These are phyloP conservation scores for Deilephila porcellus DNA, from an alignment of 2,888 invertebrate genomes.

Conservation along the genomic window DNA sequence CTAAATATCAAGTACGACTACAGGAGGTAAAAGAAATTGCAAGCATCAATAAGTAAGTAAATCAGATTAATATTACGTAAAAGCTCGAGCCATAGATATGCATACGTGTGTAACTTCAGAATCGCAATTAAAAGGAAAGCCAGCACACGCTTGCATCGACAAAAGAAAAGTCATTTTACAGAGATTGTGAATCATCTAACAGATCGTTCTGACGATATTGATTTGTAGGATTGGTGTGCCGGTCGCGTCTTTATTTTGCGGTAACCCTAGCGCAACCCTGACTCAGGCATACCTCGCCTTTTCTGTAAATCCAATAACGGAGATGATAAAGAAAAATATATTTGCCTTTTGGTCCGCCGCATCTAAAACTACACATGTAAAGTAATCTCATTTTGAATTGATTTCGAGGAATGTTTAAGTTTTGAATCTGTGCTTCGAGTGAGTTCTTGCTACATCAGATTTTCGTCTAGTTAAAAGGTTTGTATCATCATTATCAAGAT, in stretches of 20 bases:
- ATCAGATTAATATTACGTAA: neutral
- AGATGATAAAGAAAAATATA: neutral
- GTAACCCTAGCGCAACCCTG: neutral
- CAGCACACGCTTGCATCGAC: no score
- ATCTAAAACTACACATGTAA: neutral
- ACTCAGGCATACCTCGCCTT: neutral
- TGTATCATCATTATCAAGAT: no score
- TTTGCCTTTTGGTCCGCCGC: neutral
- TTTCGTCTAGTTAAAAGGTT: no score
- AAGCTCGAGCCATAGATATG: neutral
- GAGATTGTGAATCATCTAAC: neutral
- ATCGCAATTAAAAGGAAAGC: constrained; percentile 1
- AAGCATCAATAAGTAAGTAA: no score
- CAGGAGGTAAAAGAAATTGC: no score
- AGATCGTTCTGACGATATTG: constrained; percentile 44
- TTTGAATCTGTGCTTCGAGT: neutral
- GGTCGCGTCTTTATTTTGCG: constrained; percentile 46
- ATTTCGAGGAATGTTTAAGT: neutral
- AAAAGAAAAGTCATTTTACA: constrained; percentile 1
- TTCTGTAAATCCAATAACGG: neutral
- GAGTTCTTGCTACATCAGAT: no score
- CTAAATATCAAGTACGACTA: no score
- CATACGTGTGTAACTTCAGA: neutral
- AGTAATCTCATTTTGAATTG: neutral
- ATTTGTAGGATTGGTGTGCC: constrained; percentile 54